Evolutionary conservation across 2,888 invertebrate species (phyloP).

Genomic region (Drosophila tanythrix): DNA sequence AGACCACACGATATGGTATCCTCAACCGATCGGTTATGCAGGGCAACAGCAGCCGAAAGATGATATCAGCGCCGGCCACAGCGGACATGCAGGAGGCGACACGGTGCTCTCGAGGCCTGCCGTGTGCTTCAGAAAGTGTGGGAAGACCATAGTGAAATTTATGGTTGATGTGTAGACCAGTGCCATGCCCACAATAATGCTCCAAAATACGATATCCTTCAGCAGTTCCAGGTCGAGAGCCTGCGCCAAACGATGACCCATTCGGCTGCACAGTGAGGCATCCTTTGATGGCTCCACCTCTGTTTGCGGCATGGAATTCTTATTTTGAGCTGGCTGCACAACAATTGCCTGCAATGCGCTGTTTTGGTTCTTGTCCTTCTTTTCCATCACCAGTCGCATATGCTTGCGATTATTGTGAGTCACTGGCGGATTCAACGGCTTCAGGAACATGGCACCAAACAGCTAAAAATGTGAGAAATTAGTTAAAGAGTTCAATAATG

Average conservation of each 20-base stretch:
- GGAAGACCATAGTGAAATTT: slow-evolving; percentile 90
- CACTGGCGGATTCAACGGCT: slow-evolving; percentile 86
- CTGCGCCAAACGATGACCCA: slow-evolving; percentile 82
- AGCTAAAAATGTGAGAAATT: slow-evolving; percentile 83
- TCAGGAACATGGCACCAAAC: slow-evolving; percentile 87
- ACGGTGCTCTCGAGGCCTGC: slow-evolving; percentile 85
- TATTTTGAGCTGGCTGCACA: slow-evolving; percentile 23
- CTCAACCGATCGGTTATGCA: slow-evolving; percentile 87
- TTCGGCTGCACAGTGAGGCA: slow-evolving; percentile 63
- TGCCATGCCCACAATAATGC: slow-evolving; percentile 89
- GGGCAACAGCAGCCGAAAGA: slow-evolving; percentile 88
- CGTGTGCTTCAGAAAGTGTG: slow-evolving; percentile 87
- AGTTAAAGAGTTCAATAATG: background rate
- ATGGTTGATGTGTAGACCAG: slow-evolving; percentile 89
- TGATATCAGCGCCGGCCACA: slow-evolving; percentile 88
- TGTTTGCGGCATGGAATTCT: background rate
- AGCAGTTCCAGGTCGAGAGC: slow-evolving; percentile 88
- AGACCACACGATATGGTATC: slow-evolving; percentile 87
- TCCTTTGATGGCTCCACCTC: background rate
- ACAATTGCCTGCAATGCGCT: slow-evolving; percentile 48
- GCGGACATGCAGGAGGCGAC: slow-evolving; percentile 90
- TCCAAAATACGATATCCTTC: slow-evolving; percentile 88
- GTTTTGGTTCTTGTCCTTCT: slow-evolving; percentile 56
- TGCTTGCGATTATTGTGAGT: slow-evolving; percentile 81
- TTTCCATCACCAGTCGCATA: slow-evolving; percentile 69